Base-by-base conservation (phyloP, 2,113 vertebrate genomes). In the Arenaria interpres region DNA sequence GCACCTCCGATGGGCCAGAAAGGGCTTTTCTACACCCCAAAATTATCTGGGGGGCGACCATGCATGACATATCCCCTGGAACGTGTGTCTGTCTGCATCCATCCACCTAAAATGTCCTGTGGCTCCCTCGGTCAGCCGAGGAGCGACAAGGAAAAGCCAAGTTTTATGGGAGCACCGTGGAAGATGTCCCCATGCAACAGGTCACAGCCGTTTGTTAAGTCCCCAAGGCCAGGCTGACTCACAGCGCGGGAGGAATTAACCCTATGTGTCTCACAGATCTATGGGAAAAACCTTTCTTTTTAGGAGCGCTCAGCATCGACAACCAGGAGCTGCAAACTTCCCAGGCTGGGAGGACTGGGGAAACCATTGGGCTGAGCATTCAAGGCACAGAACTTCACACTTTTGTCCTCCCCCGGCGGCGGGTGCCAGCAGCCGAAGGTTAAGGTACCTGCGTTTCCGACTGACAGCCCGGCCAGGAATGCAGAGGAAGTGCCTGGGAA, bases 401-500 rank as follows among this genome's bases (percentile, higher is more conserved):
- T 85, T 53, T 22, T 87, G 43, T 54, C 71, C 78, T 94, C 78
- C 81, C 39, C 6, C 1, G 2, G 60, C 3, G 24, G 21, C 1
- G 35, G 53, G 57, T 69, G 80, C 85, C 80, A 83, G 72, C 54
- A 56, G 85, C 17, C 12, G 1, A 67, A 89, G 87, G 80, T 73
- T 62, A 6, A 93, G 66, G 90, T 79, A 96, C 87, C 93, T 94
- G 87, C 45, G 5, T 68, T 94, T 96, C 94, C 94, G 51, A 10
- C 74, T 23, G 53, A 51, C 77, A 18, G 1, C 1, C 35, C 7
- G 57, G 50, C 16, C 53, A 56, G 93, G 91, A 95, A 89, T 46
- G 67, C 2, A 12, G 73, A 95, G 95, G 96, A 97, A 96, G 95
- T 82, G 84, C 66, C 86, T 91, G 89, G 84, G 97, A 97, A 92